Base-by-base conservation (phyloP, 2,113 vertebrate species). In the Pyrgilauda ruficollis region DNA sequence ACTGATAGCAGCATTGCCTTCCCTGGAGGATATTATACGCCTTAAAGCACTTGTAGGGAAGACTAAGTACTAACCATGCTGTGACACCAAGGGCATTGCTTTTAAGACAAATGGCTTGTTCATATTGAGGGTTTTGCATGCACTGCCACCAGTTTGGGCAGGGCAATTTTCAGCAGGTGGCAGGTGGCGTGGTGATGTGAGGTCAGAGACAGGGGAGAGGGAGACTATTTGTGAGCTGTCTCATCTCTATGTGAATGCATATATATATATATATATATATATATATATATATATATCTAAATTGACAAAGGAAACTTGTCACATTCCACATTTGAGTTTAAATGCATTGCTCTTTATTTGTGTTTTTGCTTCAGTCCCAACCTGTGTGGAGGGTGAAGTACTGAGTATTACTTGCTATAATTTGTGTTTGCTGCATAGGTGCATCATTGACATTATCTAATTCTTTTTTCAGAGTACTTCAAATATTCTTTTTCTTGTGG, bases 171-270 rank as follows among this genome's bases (percentile, higher is more conserved):
- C 39, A 72, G 64, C 11, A 47, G 33, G 3, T 4, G 13, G 3
- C 10, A 35, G 33, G 3, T 3, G 7, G 4, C 3, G 7, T 76
- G 14, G 13, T 58, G 73, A 30, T 1, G 0, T 15, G 17, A 75
- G 26, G 6, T 14, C 44, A 61, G 59, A 5, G 12, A 27, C 12
- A 52, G 9, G 3, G 11, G 6, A 59, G 14, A 50, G 4, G 7
- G 3, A 33, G 6, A 18, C 7, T 28, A 1, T 78, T 56, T 15
- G 23, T 68, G 53, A 84, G 24, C 35, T 33, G 3, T 37, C 8
- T 74, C 27, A 27, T 5, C 0, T 13, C 3, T 22, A 5, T 22
- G 1, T 21, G 7, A 35, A 27, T 10, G 6, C 30, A 37, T 30
- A 35, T 30, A 4, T 7, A 30, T 31, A 18, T 14, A 37, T 30